phyloP scores from a whole-genome alignment of 1,140 invertebrate species.

The Bombus huntii region DNA sequence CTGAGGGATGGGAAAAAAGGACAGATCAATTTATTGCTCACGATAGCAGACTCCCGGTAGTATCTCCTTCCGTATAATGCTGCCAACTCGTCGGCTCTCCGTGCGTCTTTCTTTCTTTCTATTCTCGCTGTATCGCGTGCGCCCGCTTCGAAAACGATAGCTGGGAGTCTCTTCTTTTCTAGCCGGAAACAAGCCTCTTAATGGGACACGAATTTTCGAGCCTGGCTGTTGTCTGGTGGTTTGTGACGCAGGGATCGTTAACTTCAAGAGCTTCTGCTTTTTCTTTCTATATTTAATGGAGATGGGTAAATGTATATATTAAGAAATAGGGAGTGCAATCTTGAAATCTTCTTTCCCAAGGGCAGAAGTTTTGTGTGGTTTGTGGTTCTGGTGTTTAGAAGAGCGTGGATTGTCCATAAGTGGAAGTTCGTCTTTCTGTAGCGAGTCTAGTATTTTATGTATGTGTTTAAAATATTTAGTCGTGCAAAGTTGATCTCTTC shows the following conservation, averaged over 20 bases:
- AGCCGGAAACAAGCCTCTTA: neutral
- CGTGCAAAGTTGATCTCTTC: too few species aligned
- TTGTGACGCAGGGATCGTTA: neutral
- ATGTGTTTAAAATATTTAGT: too few species aligned
- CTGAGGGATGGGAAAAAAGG: slow-evolving; percentile 55
- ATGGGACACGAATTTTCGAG: too few species aligned
- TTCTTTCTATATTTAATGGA: neutral
- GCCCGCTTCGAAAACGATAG: too few species aligned
- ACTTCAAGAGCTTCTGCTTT: neutral
- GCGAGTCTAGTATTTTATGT: too few species aligned
- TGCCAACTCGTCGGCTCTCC: slow-evolving; percentile 31
- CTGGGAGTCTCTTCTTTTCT: neutral
- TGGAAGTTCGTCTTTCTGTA: too few species aligned
- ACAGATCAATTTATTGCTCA: slow-evolving; percentile 68
- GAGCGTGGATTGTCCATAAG: too few species aligned
- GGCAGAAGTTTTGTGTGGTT: neutral
- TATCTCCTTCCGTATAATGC: slow-evolving; percentile 70
- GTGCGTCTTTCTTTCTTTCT: neutral
- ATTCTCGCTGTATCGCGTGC: neutral
- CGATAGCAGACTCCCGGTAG: slow-evolving; percentile 61
- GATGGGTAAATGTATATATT: neutral
- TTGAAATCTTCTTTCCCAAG: neutral
- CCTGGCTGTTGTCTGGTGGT: neutral
- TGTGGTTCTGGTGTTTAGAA: too few species aligned
- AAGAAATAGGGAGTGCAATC: neutral